These are phyloP conservation scores for Urechis unicinctus DNA, from an alignment of 2,888 invertebrate species.

Conservation along the genomic window DNA sequence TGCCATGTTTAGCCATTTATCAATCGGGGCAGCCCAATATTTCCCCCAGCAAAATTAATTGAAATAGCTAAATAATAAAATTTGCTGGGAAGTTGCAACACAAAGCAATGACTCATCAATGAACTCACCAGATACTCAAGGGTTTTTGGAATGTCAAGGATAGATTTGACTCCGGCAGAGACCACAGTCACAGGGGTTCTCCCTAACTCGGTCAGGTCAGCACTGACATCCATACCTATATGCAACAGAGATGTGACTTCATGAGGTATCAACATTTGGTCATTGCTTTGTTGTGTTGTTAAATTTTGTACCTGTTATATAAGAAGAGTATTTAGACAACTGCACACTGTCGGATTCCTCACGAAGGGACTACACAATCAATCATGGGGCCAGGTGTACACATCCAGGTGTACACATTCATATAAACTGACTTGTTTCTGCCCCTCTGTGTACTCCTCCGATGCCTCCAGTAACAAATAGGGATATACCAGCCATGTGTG, in stretches of 20 bases:
- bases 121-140: conserved; percentile 76
- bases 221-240: conserved; percentile 80
- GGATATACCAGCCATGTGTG: conserved; percentile 73
- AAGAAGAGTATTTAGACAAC: too few species aligned
- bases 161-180: conserved; percentile 94
- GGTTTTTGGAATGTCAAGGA: conserved; percentile 88
- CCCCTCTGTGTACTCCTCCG: conserved; percentile 91
- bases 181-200: conserved; percentile 82
- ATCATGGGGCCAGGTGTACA: too few species aligned
- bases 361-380: too few species aligned
- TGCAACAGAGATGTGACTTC: background rate
- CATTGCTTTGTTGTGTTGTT: too few species aligned
- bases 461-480: conserved; percentile 88
- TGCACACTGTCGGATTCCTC: too few species aligned
- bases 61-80: too few species aligned
- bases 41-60: too few species aligned
- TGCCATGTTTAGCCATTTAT: too few species aligned
- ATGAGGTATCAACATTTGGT: background rate
- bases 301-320: too few species aligned
- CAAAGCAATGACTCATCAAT: background rate
- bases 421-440: conserved; percentile 54
- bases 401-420: background rate
- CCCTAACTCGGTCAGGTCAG: conserved; percentile 86
- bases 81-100: too few species aligned
- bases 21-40: too few species aligned